These are phyloP conservation scores for Philantomba maxwellii DNA, from an alignment of 2,113 vertebrate species.

Conservation along the genomic window DNA sequence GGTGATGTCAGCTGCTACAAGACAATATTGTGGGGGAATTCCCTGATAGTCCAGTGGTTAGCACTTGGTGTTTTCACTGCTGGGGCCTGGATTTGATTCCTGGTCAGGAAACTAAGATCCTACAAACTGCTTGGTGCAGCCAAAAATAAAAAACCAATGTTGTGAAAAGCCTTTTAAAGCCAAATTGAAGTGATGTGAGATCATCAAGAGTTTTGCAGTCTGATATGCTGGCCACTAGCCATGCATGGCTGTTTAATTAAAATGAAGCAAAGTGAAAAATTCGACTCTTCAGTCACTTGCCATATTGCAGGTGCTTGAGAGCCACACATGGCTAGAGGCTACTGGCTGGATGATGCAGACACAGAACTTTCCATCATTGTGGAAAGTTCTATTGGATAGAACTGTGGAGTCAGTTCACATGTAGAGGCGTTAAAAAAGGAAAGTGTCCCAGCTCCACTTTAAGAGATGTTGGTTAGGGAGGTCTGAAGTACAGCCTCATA, in stretches of 20 bases:
- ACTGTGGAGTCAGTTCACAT: background rate
- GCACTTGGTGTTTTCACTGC: background rate
- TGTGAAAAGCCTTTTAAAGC: background rate
- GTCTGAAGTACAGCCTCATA: background rate
- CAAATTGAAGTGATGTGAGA: background rate
- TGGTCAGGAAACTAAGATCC: background rate
- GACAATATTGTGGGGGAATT: background rate
- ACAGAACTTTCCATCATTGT: background rate
- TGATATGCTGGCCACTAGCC: background rate
- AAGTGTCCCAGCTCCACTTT: background rate
- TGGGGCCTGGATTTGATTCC: background rate
- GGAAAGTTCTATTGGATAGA: background rate
- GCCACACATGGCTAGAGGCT: background rate
- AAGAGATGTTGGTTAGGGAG: background rate
- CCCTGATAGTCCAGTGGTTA: background rate
- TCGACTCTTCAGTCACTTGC: background rate
- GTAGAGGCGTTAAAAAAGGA: background rate
- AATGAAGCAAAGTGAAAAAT: constrained; percentile 5
- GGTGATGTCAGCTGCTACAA: background rate
- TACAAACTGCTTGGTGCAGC: background rate
- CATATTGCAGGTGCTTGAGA: background rate
- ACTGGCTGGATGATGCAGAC: background rate
- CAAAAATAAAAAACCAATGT: background rate
- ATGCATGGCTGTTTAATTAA: background rate
- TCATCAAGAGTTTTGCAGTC: background rate